A percentile compares a stretch with the other conserved stretches of the same genome.
These are phyloP conservation scores for Hirtodrosophila histrioides DNA, from an alignment of 2,888 invertebrate species.

Conservation along the genomic window DNA sequence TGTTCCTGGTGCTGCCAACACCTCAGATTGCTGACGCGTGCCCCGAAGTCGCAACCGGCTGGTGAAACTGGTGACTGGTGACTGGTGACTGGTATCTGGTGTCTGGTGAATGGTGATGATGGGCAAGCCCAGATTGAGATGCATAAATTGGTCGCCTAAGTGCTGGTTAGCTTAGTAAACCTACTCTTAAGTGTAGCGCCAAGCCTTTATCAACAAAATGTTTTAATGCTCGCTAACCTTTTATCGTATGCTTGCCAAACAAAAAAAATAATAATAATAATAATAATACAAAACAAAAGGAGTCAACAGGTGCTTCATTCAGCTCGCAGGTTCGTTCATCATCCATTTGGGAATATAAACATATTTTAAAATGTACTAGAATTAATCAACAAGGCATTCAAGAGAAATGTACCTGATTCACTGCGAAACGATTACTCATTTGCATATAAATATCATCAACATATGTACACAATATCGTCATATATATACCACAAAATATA, in stretches of 20 bases:
- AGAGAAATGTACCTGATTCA: conserved; percentile 35
- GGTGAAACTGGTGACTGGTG: too few relatives aligned
- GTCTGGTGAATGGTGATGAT: neutral
- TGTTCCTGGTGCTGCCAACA: conserved; percentile 50
- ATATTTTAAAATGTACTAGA: neutral
- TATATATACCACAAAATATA: neutral
- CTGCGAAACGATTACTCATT: conserved; percentile 29
- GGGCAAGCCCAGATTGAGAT: conserved; percentile 37
- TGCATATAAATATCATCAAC: conserved; percentile 4
- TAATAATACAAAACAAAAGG: too few relatives aligned
- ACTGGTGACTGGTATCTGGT: too few relatives aligned
- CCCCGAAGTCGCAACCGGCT: conserved; percentile 1
- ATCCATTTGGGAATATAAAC: neutral
- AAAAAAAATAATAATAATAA: too few relatives aligned
- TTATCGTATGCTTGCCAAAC: conserved; percentile 34
- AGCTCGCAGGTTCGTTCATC: conserved; percentile 73
- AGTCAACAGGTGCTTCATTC: conserved; percentile 77
- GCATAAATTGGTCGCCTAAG: conserved; percentile 47
- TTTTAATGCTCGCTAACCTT: conserved; percentile 28
- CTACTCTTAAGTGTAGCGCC: conserved; percentile 1
- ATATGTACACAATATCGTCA: conserved; percentile 1
- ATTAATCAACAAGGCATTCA: conserved; percentile 26
- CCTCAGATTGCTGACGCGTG: conserved; percentile 54
- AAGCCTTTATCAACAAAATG: conserved; percentile 18
- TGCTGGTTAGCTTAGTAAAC: conserved; percentile 26